phyloP scores from a whole-genome alignment of 2,888 invertebrate species.

The Ectemnius lituratus region DNA sequence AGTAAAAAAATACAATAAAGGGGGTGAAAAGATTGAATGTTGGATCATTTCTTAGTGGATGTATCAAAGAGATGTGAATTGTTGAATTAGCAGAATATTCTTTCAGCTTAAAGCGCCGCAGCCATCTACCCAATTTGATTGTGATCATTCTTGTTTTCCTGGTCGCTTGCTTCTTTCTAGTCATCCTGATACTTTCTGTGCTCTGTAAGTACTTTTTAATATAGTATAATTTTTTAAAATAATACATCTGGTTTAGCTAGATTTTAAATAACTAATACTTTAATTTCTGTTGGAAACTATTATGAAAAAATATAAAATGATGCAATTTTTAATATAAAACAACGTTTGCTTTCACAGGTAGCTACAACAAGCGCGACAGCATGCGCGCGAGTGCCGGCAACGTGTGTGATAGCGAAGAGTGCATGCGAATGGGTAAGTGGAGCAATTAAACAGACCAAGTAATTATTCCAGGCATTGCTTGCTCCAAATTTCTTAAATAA shows the following conservation, averaged over 20 bases:
- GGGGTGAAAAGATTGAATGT: no score
- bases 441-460: not conserved
- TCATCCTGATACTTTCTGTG: slow-evolving; percentile 65
- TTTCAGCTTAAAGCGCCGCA: slow-evolving; percentile 65
- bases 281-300: no score
- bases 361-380: slow-evolving; percentile 3
- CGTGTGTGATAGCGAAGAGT: slow-evolving; percentile 84
- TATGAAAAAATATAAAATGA: no score
- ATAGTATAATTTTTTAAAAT: no score
- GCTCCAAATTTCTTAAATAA: no score
- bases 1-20: slow-evolving; percentile 42
- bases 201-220: slow-evolving; percentile 66
- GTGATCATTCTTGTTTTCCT: slow-evolving; percentile 59
- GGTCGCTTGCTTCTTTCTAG: slow-evolving; percentile 53
- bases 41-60: no score
- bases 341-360: slow-evolving; percentile 28
- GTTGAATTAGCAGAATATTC: slow-evolving; percentile 15
- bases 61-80: no score
- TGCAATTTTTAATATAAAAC: no score
- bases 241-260: no score
- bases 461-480: not conserved
- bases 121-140: slow-evolving; percentile 43
- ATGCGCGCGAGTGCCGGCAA: no score
- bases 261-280: no score
- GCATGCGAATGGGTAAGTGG: slow-evolving; percentile 80